Evolutionary conservation across 2,797 vertebrate species (phyloP).

Genomic region (Acrocephalus scirpaceus): DNA sequence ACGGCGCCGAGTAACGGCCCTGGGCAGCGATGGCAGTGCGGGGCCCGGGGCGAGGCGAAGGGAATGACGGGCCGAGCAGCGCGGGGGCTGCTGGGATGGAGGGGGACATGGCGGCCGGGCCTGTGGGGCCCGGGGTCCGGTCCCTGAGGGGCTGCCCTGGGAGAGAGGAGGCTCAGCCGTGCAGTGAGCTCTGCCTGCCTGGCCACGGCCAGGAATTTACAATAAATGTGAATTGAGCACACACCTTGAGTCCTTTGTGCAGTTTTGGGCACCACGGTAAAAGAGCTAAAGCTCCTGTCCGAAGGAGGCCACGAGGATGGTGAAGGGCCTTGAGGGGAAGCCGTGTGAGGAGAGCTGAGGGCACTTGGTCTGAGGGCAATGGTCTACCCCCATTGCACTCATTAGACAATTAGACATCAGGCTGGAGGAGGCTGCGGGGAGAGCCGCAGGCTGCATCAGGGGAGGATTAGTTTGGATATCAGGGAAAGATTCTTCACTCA

Average conservation of each 20-base stretch:
- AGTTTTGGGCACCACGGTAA: neutral
- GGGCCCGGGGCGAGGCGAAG: neutral
- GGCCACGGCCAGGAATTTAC: fast-evolving
- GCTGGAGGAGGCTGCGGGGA: neutral
- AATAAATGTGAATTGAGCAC: neutral
- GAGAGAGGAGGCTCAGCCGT: fast-evolving
- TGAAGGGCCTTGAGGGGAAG: neutral
- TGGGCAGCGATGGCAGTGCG: neutral
- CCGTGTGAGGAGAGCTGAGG: too few relatives aligned
- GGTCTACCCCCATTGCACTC: too few relatives aligned
- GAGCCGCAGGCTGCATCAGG: too few relatives aligned
- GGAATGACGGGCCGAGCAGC: neutral
- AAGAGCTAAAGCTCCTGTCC: neutral
- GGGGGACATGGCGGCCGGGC: neutral
- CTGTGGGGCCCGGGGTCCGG: fast-evolving
- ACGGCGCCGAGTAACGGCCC: neutral
- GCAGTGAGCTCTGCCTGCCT: fast-evolving
- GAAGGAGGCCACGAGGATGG: neutral
- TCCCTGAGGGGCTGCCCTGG: fast-evolving
- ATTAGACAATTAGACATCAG: too few relatives aligned
- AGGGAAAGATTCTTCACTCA: too few relatives aligned
- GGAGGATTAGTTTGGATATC: too few relatives aligned
- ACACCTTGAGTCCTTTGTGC: neutral
- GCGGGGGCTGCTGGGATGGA: neutral
- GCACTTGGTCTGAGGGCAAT: neutral